Evolutionary conservation across 53 echinoderm and acorn worm species (phyloP).

Genomic region (Holothuria leucospilota): DNA sequence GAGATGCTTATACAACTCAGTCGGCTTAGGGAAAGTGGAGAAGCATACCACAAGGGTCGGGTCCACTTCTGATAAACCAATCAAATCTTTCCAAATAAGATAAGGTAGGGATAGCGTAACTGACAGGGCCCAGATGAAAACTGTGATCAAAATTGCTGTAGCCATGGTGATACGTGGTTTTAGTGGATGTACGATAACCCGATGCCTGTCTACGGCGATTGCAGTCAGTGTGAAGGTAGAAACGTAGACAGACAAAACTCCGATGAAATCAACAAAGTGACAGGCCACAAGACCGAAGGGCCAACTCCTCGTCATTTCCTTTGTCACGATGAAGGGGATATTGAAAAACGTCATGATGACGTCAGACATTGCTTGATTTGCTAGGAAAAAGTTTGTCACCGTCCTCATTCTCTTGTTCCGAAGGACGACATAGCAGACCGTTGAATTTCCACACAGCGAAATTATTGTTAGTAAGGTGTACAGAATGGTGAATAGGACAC

Average conservation of each 20-base stretch:
- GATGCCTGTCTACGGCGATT: slow-evolving; percentile 92
- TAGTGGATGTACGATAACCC: slow-evolving; percentile 88
- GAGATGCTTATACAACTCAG: slow-evolving; percentile 38
- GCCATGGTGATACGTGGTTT: slow-evolving; percentile 86
- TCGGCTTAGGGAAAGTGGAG: slow-evolving; percentile 64
- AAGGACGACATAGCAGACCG: slow-evolving; percentile 84
- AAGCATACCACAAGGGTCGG: slow-evolving; percentile 56
- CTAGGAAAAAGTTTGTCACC: slow-evolving; percentile 93
- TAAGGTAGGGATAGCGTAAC: slow-evolving; percentile 73
- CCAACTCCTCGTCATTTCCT: slow-evolving; percentile 74
- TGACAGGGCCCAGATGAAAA: slow-evolving; percentile 81
- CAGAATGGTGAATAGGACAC: slow-evolving; percentile 73
- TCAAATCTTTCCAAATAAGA: slow-evolving; percentile 67
- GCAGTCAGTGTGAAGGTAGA: slow-evolving; percentile 93
- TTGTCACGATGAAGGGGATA: slow-evolving; percentile 84
- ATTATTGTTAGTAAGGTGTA: slow-evolving; percentile 76
- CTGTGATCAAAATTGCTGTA: slow-evolving; percentile 75
- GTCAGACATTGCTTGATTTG: slow-evolving; percentile 91
- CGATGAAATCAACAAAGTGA: slow-evolving; percentile 84
- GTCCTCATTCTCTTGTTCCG: slow-evolving; percentile 87
- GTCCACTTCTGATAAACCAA: slow-evolving; percentile 4
- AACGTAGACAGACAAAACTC: slow-evolving; percentile 86
- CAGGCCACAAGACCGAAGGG: slow-evolving; percentile 84
- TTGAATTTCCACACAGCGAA: slow-evolving; percentile 84
- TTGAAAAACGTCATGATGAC: slow-evolving; percentile 86